Conservation (phyloP, 2,797 vertebrate genomes). For the Gymnocypris eckloni region DNA sequence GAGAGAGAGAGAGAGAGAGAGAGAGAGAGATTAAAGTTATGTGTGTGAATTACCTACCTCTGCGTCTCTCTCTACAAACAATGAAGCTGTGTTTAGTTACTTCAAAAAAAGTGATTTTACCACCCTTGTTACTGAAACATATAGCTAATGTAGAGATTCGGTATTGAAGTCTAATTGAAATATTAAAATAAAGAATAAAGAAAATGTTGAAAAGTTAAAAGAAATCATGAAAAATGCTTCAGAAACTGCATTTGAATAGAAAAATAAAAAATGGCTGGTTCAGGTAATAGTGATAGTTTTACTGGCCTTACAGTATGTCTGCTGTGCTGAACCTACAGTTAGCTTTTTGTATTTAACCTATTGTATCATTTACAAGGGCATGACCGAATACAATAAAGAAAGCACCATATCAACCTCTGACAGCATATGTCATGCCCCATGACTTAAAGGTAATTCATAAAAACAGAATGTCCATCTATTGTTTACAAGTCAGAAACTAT, state of each 20-base stretch:
- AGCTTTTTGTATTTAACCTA: constrained; percentile 4
- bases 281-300: not conserved
- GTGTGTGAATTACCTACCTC: too few species aligned
- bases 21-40: too few species aligned
- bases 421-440: constrained; percentile 3
- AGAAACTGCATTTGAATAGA: not conserved
- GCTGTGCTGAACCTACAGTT: not conserved
- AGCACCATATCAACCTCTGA: constrained; percentile 13
- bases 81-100: too few species aligned
- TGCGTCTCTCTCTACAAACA: too few species aligned
- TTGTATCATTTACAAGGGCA: constrained; percentile 33
- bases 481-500: constrained; percentile 74
- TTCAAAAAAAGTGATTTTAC: too few species aligned
- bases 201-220: not conserved
- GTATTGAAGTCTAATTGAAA: not conserved
- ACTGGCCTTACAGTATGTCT: not conserved
- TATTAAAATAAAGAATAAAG: not conserved
- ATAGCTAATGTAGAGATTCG: too few species aligned
- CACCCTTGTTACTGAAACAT: too few species aligned
- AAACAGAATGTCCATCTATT: constrained; percentile 64
- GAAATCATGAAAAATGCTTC: not conserved
- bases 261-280: not conserved
- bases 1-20: too few species aligned
- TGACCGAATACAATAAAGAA: constrained; percentile 28
- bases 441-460: constrained; percentile 53